Base-by-base conservation (phyloP, 2,113 vertebrate genomes). In the Irena cyanogastra region DNA sequence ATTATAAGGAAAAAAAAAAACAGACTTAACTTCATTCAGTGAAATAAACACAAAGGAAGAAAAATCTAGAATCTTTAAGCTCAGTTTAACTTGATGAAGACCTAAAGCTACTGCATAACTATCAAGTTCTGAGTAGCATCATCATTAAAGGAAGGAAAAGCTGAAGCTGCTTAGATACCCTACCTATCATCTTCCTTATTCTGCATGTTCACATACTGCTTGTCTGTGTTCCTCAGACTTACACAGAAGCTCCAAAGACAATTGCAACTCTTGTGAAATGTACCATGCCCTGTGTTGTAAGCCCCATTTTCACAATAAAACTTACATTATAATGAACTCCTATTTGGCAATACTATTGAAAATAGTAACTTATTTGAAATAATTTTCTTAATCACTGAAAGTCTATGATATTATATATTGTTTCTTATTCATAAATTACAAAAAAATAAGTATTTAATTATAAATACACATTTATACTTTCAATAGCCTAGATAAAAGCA, bases 401-500 rank as follows among this genome's bases (percentile, higher is more conserved):
- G 22, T 31, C 72, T 9, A 89, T 66, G 21, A 16, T 56, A 35
- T 13, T 54, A 69, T 19, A 57, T 28, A 82, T 27, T 41, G 24
- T 50, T 86, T 85, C 69, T 89, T 80, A 89, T 47, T 60, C 21
- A 85, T 31, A 83, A 89, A 85, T 76, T 69, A 79, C 37, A 87
- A 89, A 77, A 77, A 92, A 64, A 3, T 1, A 72, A 60, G 1
- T 68, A 65, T 37, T 69, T 89, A 70, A 68, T 76, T 80, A 88
- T 75, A 89, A 91, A 77, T 24, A 85, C 17, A 87, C 65, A 96
- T 61, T 95, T 95, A 93, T 82, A 97, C 33, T 95, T 96, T 92
- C 28, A 95, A 94, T 57, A 93, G 82, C 92, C 86, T 93, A 90
- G 60, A 95, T 87, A 91, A 97, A 97, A 97, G 82, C 74, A 83